Evolutionary conservation across 1,140 invertebrate genomes (phyloP).

Genomic region (Thaumatotibia leucotreta): DNA sequence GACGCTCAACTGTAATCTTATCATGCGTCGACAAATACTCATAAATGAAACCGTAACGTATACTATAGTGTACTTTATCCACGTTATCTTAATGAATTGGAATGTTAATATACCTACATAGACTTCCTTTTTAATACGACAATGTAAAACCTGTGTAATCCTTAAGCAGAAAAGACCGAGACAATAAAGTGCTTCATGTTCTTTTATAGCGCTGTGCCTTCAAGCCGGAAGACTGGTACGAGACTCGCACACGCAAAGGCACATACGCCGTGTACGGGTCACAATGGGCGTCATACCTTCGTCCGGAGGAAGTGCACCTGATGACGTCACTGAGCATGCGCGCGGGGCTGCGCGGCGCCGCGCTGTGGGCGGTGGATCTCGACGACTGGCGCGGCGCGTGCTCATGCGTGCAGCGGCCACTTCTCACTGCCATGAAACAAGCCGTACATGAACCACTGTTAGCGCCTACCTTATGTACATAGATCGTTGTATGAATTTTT

Average conservation of each 20-base stretch:
- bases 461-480: slow-evolving; percentile 35
- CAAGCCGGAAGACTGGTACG: slow-evolving; percentile 80
- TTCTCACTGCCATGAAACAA: slow-evolving; percentile 77
- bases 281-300: slow-evolving; percentile 91
- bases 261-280: slow-evolving; percentile 84
- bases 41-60: no score
- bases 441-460: slow-evolving; percentile 75
- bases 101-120: no score
- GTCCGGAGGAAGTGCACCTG: slow-evolving; percentile 80
- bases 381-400: slow-evolving; percentile 86
- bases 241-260: slow-evolving; percentile 80
- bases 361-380: slow-evolving; percentile 88
- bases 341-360: slow-evolving; percentile 83
- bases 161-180: no score
- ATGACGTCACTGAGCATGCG: slow-evolving; percentile 78
- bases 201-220: slow-evolving; percentile 79
- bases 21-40: no score
- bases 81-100: no score
- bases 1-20: no score
- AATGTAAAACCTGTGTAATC: no score
- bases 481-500: background rate
- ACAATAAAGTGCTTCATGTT: no score
- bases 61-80: no score
- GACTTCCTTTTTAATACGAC: no score
- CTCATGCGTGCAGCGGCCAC: slow-evolving; percentile 78